Conservation (phyloP, 1,140 invertebrate species). For the Drosophila malerkotliana region DNA sequence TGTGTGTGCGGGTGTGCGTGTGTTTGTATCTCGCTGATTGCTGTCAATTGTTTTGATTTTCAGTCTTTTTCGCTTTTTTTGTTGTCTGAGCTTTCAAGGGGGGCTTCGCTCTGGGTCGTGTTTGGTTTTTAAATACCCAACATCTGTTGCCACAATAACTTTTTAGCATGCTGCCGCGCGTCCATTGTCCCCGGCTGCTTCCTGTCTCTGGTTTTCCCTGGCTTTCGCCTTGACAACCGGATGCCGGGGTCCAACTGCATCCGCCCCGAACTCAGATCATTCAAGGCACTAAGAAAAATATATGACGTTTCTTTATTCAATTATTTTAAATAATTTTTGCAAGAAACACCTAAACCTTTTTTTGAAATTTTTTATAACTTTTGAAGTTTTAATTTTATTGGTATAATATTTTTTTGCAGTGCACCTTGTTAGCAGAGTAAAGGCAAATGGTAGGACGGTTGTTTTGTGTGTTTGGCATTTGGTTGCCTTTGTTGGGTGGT, state of each 20-base stretch:
- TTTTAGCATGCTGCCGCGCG: conserved; percentile 65
- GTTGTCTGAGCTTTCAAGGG: conserved; percentile 1
- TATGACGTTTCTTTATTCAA: no score
- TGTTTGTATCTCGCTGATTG: conserved; percentile 65
- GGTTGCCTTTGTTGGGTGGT: conserved; percentile 59
- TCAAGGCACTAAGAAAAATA: conserved; percentile 23
- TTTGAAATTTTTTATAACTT: conserved; percentile 6
- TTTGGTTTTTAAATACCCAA: conserved; percentile 60
- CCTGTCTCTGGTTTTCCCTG: conserved; percentile 39
- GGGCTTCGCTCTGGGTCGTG: conserved; percentile 4
- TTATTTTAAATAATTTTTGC: no score
- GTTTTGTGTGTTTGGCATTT: conserved; percentile 63
- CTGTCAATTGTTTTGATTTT: conserved; percentile 80
- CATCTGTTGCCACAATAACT: conserved; percentile 76
- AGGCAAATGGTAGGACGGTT: conserved; percentile 10
- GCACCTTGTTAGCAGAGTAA: not conserved
- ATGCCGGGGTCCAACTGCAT: conserved; percentile 67
- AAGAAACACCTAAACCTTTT: no score
- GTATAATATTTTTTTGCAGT: conserved; percentile 16
- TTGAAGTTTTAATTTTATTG: not conserved
- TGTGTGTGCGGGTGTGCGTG: conserved; percentile 26
- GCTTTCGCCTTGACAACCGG: conserved; percentile 62
- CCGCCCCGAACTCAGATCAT: conserved; percentile 35
- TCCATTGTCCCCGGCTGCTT: conserved; percentile 30
- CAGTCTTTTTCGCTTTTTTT: conserved; percentile 4